These are phyloP conservation scores for Pluvialis apricaria DNA, from an alignment of 2,113 vertebrate species.

Conservation along the genomic window DNA sequence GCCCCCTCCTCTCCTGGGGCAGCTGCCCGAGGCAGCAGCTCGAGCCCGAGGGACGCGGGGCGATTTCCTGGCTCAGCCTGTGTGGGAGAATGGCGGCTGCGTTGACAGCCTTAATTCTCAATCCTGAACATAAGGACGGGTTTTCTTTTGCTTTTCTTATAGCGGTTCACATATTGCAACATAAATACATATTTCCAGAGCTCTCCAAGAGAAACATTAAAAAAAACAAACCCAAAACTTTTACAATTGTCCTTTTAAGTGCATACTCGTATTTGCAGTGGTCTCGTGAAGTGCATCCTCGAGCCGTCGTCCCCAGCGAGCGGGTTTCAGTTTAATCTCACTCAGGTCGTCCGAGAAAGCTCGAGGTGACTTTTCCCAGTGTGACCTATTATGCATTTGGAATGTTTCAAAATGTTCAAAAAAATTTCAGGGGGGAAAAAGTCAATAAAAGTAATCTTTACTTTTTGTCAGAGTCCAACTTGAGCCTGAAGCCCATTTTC, in stretches of 20 bases:
- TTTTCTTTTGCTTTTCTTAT: background rate
- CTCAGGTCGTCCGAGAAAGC: background rate
- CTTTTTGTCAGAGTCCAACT: background rate
- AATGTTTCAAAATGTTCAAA: background rate
- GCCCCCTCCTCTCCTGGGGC: background rate
- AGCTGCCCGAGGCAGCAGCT: background rate
- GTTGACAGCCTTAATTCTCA: background rate
- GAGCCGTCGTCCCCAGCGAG: rapidly evolving
- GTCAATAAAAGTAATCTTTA: background rate
- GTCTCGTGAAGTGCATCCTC: background rate
- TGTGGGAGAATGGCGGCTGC: background rate
- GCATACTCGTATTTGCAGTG: background rate
- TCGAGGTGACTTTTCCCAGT: background rate
- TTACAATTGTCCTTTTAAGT: background rate
- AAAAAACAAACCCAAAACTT: too few relatives aligned
- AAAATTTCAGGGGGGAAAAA: background rate
- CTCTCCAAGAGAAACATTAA: background rate
- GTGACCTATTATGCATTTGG: background rate
- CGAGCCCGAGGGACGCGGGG: rapidly evolving
- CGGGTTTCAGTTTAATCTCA: background rate
- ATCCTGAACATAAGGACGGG: background rate
- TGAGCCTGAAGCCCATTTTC: constrained; percentile 38
- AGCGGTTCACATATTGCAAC: background rate
- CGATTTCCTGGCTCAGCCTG: background rate
- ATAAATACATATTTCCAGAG: background rate